A percentile compares a stretch with the other conserved stretches of the same genome.
phyloP scores from a whole-genome alignment of 2,797 vertebrate species.

The Emys orbicularis region DNA sequence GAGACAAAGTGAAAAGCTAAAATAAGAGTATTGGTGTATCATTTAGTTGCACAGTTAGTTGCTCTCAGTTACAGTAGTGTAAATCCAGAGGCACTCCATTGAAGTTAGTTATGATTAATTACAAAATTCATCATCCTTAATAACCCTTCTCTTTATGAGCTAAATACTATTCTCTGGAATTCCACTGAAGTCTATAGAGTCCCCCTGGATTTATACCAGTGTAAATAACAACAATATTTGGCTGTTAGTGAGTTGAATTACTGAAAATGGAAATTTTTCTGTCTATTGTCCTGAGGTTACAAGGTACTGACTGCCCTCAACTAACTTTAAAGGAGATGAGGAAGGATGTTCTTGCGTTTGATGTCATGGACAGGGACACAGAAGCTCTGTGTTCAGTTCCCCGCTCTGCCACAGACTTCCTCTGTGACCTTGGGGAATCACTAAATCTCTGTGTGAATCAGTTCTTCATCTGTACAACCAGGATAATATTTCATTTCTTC shows the following conservation, averaged over 20 bases:
- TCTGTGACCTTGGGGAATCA: not conserved
- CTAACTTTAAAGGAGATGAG: not conserved
- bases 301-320: not conserved
- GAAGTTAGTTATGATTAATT: conserved; percentile 53
- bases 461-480: not conserved
- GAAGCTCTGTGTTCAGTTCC: conserved; percentile 21
- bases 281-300: not conserved
- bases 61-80: not conserved
- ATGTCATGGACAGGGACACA: not conserved
- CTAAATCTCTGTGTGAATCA: not conserved
- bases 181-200: not conserved
- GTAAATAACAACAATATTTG: conserved; percentile 19
- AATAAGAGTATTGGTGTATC: conserved; percentile 6
- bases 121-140: conserved; percentile 1
- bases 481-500: not conserved
- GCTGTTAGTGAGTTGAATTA: conserved; percentile 12
- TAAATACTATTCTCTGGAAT: not conserved
- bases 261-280: conserved; percentile 21
- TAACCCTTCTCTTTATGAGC: conserved; percentile 1
- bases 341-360: not conserved
- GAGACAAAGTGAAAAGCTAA: conserved; percentile 8
- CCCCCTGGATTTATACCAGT: not conserved
- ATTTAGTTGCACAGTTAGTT: conserved; percentile 36
- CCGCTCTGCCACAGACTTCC: not conserved
- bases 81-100: conserved; percentile 37